phyloP scores from a whole-genome alignment of 2,888 invertebrate species.

The Aricia artaxerxes region DNA sequence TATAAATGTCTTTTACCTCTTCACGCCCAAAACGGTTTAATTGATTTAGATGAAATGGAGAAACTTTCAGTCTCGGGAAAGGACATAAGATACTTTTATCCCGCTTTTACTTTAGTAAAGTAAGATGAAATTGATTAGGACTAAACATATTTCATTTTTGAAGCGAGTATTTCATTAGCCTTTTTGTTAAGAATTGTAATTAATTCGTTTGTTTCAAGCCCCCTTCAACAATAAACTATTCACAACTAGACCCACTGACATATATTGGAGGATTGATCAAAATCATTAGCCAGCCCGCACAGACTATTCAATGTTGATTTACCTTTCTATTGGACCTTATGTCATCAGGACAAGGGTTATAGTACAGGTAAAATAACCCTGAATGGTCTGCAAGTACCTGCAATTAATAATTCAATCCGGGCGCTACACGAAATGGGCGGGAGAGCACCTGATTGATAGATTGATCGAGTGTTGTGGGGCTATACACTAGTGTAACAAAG shows the following conservation, averaged over 20 bases:
- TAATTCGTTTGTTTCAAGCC: slow-evolving; percentile 1
- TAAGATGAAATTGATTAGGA: neutral
- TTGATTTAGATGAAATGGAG: too few species aligned
- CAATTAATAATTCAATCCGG: slow-evolving; percentile 9
- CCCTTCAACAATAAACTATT: neutral
- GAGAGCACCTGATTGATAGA: slow-evolving; percentile 17
- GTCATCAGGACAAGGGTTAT: neutral
- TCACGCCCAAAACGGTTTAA: too few species aligned
- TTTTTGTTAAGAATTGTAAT: neutral
- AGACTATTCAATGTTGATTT: neutral
- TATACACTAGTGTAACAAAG: neutral
- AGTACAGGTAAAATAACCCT: neutral
- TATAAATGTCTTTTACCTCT: too few species aligned
- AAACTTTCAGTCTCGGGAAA: too few species aligned
- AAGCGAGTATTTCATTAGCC: neutral
- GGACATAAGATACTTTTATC: too few species aligned
- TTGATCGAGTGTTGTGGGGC: neutral
- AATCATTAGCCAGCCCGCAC: neutral
- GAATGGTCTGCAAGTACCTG: neutral
- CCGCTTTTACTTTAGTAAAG: too few species aligned
- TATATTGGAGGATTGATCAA: neutral
- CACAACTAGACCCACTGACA: neutral
- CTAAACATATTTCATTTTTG: neutral
- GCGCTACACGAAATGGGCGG: neutral
- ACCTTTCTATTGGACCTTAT: neutral